phyloP scores from a whole-genome alignment of 2,797 vertebrate genomes.

The Sebastes minor region DNA sequence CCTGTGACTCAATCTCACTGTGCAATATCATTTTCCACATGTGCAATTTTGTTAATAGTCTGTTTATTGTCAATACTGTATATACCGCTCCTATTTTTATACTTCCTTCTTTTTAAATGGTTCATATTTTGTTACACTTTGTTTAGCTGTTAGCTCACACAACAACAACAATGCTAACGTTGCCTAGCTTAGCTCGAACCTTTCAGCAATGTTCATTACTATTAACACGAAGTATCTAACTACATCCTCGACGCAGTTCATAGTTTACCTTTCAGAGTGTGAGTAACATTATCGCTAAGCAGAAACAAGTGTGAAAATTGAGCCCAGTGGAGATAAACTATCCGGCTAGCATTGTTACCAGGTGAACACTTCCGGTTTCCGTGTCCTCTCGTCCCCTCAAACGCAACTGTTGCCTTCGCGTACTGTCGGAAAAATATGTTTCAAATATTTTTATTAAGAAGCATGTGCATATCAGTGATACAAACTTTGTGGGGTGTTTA shows the following conservation, averaged over 20 bases:
- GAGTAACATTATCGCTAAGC: neutral
- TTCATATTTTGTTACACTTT: too few species aligned
- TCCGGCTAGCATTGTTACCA: neutral
- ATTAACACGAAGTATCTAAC: neutral
- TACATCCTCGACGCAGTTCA: accelerated
- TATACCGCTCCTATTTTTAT: too few species aligned
- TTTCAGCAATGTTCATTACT: neutral
- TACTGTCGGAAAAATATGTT: neutral
- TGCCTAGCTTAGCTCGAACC: neutral
- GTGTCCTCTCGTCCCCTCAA: neutral
- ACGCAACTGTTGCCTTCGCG: constrained; percentile 27
- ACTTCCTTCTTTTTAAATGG: too few species aligned
- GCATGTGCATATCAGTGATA: too few species aligned
- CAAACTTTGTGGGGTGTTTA: too few species aligned
- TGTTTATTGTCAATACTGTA: too few species aligned
- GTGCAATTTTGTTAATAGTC: too few species aligned
- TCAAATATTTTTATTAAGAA: too few species aligned
- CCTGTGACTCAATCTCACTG: too few species aligned
- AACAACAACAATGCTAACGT: neutral
- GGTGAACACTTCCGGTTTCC: constrained; percentile 17
- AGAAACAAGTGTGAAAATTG: neutral
- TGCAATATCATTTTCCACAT: too few species aligned
- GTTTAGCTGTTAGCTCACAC: neutral
- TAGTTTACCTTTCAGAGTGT: neutral
- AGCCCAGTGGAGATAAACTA: neutral